Base-by-base conservation (phyloP, 2,888 invertebrate genomes). In the Aspidiotus rigidus region DNA sequence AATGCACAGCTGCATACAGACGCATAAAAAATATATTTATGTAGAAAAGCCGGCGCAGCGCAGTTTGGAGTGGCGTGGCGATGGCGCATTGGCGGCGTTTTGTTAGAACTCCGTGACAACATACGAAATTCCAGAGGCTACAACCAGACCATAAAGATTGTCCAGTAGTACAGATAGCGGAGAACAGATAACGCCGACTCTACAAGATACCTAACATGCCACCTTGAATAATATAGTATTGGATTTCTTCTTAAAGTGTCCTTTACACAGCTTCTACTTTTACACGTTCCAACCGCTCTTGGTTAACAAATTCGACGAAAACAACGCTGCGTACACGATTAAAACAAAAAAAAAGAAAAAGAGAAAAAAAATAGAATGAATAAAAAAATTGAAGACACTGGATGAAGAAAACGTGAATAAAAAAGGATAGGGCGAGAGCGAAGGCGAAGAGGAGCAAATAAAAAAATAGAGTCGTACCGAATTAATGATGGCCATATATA, bases 91-190 rank as follows among this genome's bases (percentile, higher is more conserved):
- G 67, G 67, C 67, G 67, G 67, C 60, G 56, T 59, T 28, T 67
- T 67, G 16, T 56, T 17, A 16, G 42, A 59, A 67, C 60, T 49
- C 15, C 57, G 67, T 42, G 67, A 67, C 59, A 57, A 66, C 28
- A 67, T 44, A 59, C 57, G 41, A 60, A 67, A 67, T 67, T 67
- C 67, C 67, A 67, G 67, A 67, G 67, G 67, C 67, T 59, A 67
- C 67, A 67, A 67, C 67, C 67, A 67, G 67, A 67, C 67, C 67
- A 67, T 67, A 67, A 67, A 67, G 67, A 67, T 67, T 67, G 67
- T 67, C 67, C 67, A 60, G 67, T 67, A 67, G 67, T 67, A 67
- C 67, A 67, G 67, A 67, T 67, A 67, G 67, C 67, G 11, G 28
- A 53, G 59, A 44, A 60, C 16, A 67, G 67, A 67, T 67, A 67